Base-by-base conservation (phyloP, 2,888 invertebrate species). In the Metalampra italica region DNA sequence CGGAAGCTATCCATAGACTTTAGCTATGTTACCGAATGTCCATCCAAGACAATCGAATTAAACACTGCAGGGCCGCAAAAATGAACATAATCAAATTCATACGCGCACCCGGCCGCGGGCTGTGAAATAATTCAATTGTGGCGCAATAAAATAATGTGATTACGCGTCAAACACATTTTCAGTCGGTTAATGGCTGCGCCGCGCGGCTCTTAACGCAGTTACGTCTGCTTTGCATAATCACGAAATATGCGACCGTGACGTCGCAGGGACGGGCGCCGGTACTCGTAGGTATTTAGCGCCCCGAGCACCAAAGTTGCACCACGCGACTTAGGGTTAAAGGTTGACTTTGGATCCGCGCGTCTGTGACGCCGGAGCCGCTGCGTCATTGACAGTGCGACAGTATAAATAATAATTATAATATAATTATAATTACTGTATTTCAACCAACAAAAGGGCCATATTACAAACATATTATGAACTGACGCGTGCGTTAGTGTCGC, bases 111-210 rank as follows among this genome's bases (percentile, higher is more conserved):
- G 71, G 61, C 56, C 66, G 55, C 65, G 71, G 56, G 68, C 66
- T 57, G 43, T 55, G 52, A 67, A 63, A 57, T 77, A 79, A 85
- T 82, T 79, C 74, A 78, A 84, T 83, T 83, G 64, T 68, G 59
- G 63, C 68, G 73, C 78, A 80, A 80, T 82, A 78, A 82, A 80
- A 79, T 83, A 82, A 85, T 82, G 71, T 66, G 76, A 83, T 85
- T 82, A 79, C 60, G 66, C 81, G 80, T 83, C 82, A 83, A 82
- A 83, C 82, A 80, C 81, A 81, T 81, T 82, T 78, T 61, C 69
- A 73, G 63, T 64, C 68, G 59, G 62, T 68, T 22, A 75, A 78
- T 74, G 68, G 72, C 64, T 65, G 67, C 62, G 73, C 65, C 66
- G 66, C 62, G 60, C 68, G 66, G 71, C 67, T 62, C 58, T 68